Base-by-base conservation (phyloP, 2,797 vertebrate genomes). In the Scarus forsteni region DNA sequence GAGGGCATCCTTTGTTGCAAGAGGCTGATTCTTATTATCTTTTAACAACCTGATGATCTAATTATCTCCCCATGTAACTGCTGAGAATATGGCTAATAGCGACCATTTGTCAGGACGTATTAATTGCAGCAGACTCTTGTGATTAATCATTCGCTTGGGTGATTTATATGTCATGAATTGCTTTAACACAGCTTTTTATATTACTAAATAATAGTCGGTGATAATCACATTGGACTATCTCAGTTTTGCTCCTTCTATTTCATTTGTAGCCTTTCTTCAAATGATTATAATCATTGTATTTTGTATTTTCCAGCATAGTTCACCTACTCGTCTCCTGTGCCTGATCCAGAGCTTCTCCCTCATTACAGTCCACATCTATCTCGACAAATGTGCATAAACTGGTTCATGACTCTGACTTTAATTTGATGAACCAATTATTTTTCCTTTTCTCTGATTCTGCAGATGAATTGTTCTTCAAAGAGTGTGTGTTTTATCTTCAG, bases 21-120 rank as follows among this genome's bases (percentile, higher is more conserved):
- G n/a, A 55, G 43, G 52, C 76, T 9, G 18, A 78, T 75, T 27
- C 72, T 78, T 75, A 72, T 86, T 84, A 88, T 83, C 60, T 45
- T 85, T 88, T 80, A 89, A 91, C 86, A 92, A 89, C 85, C 80
- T 83, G 83, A 89, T 84, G 72, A 83, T 78, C 83, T 87, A 88
- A 92, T 91, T 90, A 91, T 87, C 80, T 84, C 80, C 55, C 65
- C 59, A 40, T 70, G 73, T 84, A 80, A 81, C 81, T 75, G 84
- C 62, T 56, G 74, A 68, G 82, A 82, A 73, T 83, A 70, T 60
- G 38, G 75, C 83, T 87, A 88, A 90, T 75, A 77, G 77, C 67
- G 61, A 49, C 75, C 57, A 85, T 91, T 81, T 89, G 84, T 89
- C 86, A 81, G 43, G 42, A 68, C 34, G 61, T 73, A 80, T 66